phyloP scores from a whole-genome alignment of 2,888 invertebrate species.

The Melieria omissa region DNA sequence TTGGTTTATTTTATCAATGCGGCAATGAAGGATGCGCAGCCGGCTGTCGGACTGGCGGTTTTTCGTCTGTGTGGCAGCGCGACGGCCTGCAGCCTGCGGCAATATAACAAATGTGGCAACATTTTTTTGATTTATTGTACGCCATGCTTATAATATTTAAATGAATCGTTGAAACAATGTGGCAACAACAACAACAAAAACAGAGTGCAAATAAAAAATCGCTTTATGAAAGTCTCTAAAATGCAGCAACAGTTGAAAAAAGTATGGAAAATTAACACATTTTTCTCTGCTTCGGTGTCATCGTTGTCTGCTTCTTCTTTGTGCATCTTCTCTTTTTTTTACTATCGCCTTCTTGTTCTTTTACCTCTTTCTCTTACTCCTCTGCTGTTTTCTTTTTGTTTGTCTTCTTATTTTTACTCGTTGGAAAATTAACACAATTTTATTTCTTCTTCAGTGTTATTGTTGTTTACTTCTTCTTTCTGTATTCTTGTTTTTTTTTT shows the following conservation, averaged over 20 bases:
- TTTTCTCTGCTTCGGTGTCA: neutral
- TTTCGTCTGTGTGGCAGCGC: conserved; percentile 3
- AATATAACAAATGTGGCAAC: conserved; percentile 54
- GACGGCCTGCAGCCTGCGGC: conserved; percentile 8
- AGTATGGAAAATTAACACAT: conserved; percentile 9
- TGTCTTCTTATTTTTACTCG: no score
- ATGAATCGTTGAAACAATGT: conserved; percentile 35
- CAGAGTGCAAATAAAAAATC: neutral
- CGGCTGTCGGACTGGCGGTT: conserved; percentile 5
- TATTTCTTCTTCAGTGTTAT: no score
- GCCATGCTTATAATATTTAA: conserved; percentile 56
- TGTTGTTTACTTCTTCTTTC: no score
- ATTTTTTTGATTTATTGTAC: conserved; percentile 54
- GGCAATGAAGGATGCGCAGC: neutral
- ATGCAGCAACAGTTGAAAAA: neutral
- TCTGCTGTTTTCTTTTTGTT: no score
- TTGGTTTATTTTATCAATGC: conserved; percentile 42
- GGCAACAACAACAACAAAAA: neutral
- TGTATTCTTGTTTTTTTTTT: no score
- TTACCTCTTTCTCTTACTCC: no score
- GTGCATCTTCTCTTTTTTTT: no score
- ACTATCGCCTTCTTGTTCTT: no score
- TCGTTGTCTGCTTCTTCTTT: no score
- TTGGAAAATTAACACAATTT: no score
- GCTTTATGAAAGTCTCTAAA: neutral